These are phyloP conservation scores for Pristis pectinata DNA, from an alignment of 2,797 vertebrate species.

Conservation along the genomic window DNA sequence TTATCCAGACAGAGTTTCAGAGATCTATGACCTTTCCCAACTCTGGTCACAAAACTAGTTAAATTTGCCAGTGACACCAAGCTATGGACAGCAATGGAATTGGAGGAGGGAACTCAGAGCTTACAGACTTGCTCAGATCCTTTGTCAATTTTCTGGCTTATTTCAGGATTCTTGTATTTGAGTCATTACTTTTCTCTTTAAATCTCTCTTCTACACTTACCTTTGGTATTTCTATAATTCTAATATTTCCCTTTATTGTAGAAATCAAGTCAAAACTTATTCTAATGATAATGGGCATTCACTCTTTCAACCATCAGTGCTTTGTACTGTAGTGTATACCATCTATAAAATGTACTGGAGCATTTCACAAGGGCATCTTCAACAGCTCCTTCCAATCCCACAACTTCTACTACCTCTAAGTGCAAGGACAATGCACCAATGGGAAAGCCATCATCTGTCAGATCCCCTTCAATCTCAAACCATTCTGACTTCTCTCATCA, in stretches of 20 bases:
- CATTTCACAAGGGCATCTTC: no score
- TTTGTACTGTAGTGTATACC: no score
- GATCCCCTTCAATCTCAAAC: no score
- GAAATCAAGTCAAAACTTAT: not conserved
- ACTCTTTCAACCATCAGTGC: no score
- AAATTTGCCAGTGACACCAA: not conserved
- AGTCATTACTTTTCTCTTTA: not conserved
- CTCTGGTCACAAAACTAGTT: not conserved
- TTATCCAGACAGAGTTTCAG: not conserved
- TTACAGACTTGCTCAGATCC: not conserved
- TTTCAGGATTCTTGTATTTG: not conserved
- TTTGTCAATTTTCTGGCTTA: not conserved
- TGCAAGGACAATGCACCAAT: no score
- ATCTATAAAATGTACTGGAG: no score
- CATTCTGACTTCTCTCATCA: no score
- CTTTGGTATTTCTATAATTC: not conserved
- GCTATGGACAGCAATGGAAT: not conserved
- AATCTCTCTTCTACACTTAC: not conserved
- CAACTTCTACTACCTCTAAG: no score
- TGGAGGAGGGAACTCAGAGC: not conserved
- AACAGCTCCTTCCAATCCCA: no score
- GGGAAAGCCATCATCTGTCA: no score
- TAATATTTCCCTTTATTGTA: not conserved
- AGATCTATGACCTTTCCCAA: not conserved
- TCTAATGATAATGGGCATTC: no score